Base-by-base conservation (phyloP, 2,797 vertebrate species). In the Mus caroli region DNA sequence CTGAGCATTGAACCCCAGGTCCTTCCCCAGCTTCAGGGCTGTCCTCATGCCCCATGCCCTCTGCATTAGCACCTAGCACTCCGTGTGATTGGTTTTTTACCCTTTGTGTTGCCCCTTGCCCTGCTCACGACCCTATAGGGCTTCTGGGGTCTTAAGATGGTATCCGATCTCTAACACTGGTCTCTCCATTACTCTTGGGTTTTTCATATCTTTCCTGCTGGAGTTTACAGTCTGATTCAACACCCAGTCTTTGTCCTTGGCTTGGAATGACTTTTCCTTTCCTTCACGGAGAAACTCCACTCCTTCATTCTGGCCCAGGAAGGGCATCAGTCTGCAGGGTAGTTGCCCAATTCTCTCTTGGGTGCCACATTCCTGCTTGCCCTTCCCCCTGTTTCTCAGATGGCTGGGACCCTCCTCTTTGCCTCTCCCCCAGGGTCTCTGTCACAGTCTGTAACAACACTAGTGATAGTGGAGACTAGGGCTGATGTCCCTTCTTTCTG, bases 61-160 rank as follows among this genome's bases (percentile, higher is more conserved):
- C 64, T 37, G 58, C 8, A 17, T 10, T 9, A 4, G n/a, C 43
- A 28, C 76, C 76, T 2, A 5, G 26, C 10, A 40, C 4, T 22
- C 24, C 56, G 6, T 19, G 2, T 22, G 3, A 40, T n/a, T 50
- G n/a, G n/a, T 2, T 8, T 19, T 26, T 43, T 6, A 15, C 6
- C 4, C n/a, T 56, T 15, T 7, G 8, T 4, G 20, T 28, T 0
- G 0, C 10, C 46, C 0, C 5, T 19, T n/a, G 4, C 40, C 40
- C 13, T 31, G 26, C n/a, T 2, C 0, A 5, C 3, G n/a, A 75
- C 80, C 40, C 46, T 1, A 11, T 0, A 24, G 64, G 34, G 34
- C 64, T 62, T 56, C 88, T 1, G 0, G 62, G 58, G 46, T 76
- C 75, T 15, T 34, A 1, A 19, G 17, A 52, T 3, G 8, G 7